Base-by-base conservation (phyloP, 2,113 vertebrate species). In the Coracopsis vasa region DNA sequence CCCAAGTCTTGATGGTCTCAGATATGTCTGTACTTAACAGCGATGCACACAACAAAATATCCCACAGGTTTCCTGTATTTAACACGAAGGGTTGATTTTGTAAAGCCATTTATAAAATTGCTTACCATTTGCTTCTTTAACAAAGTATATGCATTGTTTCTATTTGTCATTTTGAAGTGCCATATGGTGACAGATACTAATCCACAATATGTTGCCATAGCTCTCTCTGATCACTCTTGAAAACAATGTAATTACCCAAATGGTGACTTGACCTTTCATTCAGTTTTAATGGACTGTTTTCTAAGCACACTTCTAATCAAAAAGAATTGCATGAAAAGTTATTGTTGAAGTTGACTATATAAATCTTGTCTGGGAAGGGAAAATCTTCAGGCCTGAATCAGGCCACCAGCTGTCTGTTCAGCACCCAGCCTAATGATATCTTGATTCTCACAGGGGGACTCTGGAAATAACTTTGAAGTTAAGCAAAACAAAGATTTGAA, bases 101-200 rank as follows among this genome's bases (percentile, higher is more conserved):
- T 75, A 75, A 65, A 90, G 64, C 13, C 13, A 20, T 13, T 86
- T 82, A 86, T 39, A 1, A 70, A 89, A 90, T 77, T 35, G 50
- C n/a, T 93, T 89, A 29, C 41, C 54, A 84, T 84, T 81, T 80
- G 4, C 69, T 81, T 47, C 65, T 94, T 93, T 95, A 75, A 60
- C 47, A 39, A 81, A 96, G 71, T 86, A 60, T 44, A 51, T 28
- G 45, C 71, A 50, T 86, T 84, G 70, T 92, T 94, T 84, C 92
- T 84, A 19, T 95, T 92, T 93, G 83, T 96, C 77, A 87, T 86
- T 94, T 83, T 94, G 86, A 96, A 95, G 86, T 79, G 77, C 95
- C 94, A 95, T 96, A 97, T 95, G 95, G 96, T 95, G 88, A 86
- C 92, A 89, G 83, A 95, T 89, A 92, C 85, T 93, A 94, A 90